Conservation (phyloP, 2,888 invertebrate genomes). For the Conistra vaccinii region DNA sequence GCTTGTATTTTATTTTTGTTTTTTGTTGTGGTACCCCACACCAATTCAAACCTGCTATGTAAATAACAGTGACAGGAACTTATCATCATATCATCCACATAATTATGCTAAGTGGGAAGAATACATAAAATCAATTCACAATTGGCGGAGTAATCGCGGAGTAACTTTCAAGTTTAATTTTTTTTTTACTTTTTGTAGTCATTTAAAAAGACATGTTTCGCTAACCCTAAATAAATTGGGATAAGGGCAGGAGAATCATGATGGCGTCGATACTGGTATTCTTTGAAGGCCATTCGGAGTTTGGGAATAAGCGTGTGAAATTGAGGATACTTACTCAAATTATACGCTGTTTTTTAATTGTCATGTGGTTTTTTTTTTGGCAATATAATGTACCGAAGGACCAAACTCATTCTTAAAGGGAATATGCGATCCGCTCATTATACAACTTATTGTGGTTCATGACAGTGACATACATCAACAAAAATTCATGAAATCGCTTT, state of each 20-base stretch:
- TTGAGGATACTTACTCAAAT: background rate
- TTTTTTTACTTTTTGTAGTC: no score
- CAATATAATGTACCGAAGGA: background rate
- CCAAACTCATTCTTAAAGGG: background rate
- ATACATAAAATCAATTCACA: no score
- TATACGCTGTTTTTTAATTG: background rate
- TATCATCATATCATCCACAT: no score
- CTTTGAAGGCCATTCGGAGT: background rate
- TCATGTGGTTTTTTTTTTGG: background rate
- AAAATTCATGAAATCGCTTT: background rate
- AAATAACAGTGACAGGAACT: no score
- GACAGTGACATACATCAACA: background rate
- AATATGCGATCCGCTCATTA: background rate
- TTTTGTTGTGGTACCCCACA: no score
- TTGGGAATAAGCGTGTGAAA: background rate
- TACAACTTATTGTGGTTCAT: background rate
- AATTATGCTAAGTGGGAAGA: no score
- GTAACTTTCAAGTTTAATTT: no score
- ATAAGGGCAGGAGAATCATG: background rate
- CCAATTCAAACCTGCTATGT: no score
- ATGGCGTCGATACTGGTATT: conserved; percentile 22
- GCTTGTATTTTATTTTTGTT: no score
- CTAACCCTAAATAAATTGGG: background rate
- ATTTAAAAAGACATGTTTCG: background rate
- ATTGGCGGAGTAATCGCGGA: no score